Base-by-base conservation (phyloP, 2,888 invertebrate genomes). In the Lochmaea capreae region DNA sequence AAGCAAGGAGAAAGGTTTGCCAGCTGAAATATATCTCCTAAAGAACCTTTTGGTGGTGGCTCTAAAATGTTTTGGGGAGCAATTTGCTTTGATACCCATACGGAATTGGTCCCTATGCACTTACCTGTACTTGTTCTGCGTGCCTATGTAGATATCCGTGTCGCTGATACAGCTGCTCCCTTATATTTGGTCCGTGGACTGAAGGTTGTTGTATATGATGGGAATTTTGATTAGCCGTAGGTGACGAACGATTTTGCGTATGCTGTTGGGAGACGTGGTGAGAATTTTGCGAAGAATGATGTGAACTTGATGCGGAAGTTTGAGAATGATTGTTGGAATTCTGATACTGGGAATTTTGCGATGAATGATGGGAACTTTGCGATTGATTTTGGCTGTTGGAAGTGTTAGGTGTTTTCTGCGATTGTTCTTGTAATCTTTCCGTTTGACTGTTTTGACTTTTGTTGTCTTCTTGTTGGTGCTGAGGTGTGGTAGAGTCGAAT, bases 401-500 rank as follows among this genome's bases (percentile, higher is more conserved):
- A 75, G 57, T 77, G 46, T 68, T 59, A 2, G 74, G 49, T 39
- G 78, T 75, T 54, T 78, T 76, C 72, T 77, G 79, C 10, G 67
- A 67, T 14, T 69, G 76, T 68, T 80, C 80, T 65, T 79, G 79
- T 54, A 67, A 86, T 61, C 88, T 87, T 18, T 84, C 81, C 70
- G 87, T 84, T 76, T 88, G 88, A 9, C 87, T 88, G 57, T 88
- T 82, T 72, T 88, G 89, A n/a, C 87, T 79, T 58, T 87, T 87
- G 42, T 89, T 89, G 74, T 83, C 82, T 46, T 85, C 83, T 0
- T 89, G 89, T 63, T 62, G 67, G 80, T 89, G 89, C 59, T 62
- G 67, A 80, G 89, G 89, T 80, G 80, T 77, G 62, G 82, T 83
- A 1, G 81, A 71, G 75, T 86, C 86, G 75, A 87, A 86, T 73